Evolutionary conservation across 1,140 invertebrate genomes (phyloP).

Genomic region (Drosophila ironensis): DNA sequence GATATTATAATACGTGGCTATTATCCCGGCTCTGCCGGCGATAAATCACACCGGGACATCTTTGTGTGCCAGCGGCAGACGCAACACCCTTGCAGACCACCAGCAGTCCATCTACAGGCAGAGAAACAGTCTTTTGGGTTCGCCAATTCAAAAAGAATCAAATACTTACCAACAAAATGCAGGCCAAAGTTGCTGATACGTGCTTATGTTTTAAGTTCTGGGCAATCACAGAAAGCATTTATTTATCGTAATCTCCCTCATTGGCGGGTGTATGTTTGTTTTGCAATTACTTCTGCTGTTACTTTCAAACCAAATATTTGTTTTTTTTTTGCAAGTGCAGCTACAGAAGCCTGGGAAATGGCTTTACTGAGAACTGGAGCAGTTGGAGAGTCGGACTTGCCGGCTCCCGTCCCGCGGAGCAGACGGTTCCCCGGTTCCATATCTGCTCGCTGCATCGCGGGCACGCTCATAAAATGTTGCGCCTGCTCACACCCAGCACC

Average conservation of each 20-base stretch:
- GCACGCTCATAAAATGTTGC: constrained; percentile 77
- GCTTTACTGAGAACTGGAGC: constrained; percentile 48
- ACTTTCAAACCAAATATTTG: no score
- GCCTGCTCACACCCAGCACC: constrained; percentile 43
- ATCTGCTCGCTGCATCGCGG: constrained; percentile 69
- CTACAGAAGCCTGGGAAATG: constrained; percentile 15
- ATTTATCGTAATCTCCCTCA: no score
- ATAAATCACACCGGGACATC: constrained; percentile 79
- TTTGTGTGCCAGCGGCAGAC: constrained; percentile 70
- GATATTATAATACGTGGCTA: constrained; percentile 79
- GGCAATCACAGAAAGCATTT: no score
- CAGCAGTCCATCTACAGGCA: constrained; percentile 10
- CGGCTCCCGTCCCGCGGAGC: constrained; percentile 28
- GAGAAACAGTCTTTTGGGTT: no score
- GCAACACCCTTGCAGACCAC: constrained; percentile 48
- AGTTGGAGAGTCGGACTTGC: constrained; percentile 21
- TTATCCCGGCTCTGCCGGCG: constrained; percentile 69
- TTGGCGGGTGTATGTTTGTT: no score
- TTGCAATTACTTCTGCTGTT: no score
- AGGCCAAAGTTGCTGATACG: no score
- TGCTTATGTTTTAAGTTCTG: no score
- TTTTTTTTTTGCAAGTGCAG: background rate
- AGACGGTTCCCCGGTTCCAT: constrained; percentile 59
- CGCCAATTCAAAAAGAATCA: no score
- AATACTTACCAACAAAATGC: no score